Percentiles rank a stretch among this genome's conserved stretches.
Conservation (phyloP, 2,888 invertebrate genomes). For the Spilarctia lutea region DNA sequence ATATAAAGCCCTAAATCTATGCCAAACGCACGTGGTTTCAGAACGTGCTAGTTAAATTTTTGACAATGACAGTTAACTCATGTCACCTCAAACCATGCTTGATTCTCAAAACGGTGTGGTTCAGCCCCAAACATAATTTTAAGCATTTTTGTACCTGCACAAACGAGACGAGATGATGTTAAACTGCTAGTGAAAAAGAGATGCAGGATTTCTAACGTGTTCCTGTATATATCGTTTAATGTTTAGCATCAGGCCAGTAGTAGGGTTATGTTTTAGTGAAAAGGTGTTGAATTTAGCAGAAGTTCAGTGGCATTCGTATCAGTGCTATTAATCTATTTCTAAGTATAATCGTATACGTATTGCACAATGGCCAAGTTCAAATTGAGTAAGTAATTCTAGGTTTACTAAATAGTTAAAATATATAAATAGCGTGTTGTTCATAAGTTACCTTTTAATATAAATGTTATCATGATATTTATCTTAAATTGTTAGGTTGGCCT, state of each 20-base stretch:
- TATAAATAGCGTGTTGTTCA: neutral
- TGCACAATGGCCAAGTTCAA: conserved; percentile 76
- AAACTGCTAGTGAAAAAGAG: neutral
- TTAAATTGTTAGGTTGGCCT: neutral
- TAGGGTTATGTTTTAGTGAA: conserved; percentile 4
- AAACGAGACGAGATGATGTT: neutral
- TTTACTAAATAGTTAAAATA: neutral
- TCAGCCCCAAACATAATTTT: neutral
- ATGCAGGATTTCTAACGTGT: neutral
- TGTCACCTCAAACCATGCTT: conserved; percentile 1
- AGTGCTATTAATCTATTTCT: conserved; percentile 9
- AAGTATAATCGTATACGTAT: conserved; percentile 10
- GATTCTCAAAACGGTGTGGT: neutral
- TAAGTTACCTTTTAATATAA: neutral
- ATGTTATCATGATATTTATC: neutral
- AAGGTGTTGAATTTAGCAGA: neutral
- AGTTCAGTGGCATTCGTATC: neutral
- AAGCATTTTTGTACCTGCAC: neutral
- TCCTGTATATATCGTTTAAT: neutral
- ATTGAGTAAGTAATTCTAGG: conserved; percentile 69
- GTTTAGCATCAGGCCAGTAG: neutral
- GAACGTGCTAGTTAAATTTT: neutral
- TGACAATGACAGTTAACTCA: neutral
- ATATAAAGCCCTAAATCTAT: neutral
- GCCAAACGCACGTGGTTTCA: neutral